Base-by-base conservation (phyloP, 2,113 vertebrate genomes). In the Alces alces region DNA sequence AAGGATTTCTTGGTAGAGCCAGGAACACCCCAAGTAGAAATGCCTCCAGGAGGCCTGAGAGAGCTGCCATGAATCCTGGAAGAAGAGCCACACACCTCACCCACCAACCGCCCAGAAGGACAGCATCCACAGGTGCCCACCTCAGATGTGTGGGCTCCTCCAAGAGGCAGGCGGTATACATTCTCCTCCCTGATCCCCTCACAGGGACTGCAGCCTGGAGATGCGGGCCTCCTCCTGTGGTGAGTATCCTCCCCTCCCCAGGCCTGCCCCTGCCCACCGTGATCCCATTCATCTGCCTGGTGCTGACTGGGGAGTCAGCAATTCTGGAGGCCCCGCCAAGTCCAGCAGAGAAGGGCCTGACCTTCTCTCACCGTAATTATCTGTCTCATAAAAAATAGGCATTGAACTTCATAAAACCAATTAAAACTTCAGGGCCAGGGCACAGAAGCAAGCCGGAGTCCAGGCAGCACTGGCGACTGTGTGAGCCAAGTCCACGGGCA, bases 321-420 rank as follows among this genome's bases (percentile, higher is more conserved):
- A 61, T 93, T 95, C 54, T 27, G 86, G 93, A 86, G 27, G 90
- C 82, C 97, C 90, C 30, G 85, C 91, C 76, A 97, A 98, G 82
- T 28, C 4, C 70, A 43, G 19, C 47, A 39, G 92, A 98, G 97
- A 96, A 97, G 96, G 91, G 86, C 61, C 96, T 90, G 97, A 98
- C 98, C 97, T 98, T 97, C 95, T 66, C 95, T 96, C 82, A 94
- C 86, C 87, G 43, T 96, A 98, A 98, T 99, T 98, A 98, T 98
- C 94, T 98, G 96, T 98, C 97, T 98, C 96, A 97, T 98, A 98
- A 98, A 98, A 99, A 85, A 90, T 60, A 91, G 93, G 93, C 86
- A 96, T 55, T 97, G 98, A 96, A 98, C 98, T 98, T 98, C 98
- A 98, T 98, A 98, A 98, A 98, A 96, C 89, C 92, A 96, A 98